Base-by-base conservation (phyloP, 2,888 invertebrate genomes). In the Aromia moschata region DNA sequence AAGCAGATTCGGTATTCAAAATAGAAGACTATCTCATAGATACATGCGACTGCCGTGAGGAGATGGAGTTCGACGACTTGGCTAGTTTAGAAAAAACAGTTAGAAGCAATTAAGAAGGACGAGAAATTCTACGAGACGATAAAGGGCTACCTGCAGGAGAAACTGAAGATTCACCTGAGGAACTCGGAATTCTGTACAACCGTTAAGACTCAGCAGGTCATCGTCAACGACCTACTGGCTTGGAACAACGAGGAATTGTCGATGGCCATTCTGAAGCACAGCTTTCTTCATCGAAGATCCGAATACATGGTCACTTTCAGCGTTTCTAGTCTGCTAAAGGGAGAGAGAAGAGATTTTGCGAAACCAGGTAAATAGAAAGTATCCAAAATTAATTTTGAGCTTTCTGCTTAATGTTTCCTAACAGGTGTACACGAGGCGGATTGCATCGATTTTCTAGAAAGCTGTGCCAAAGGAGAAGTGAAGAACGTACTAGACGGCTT, bases 191-290 rank as follows among this genome's bases (percentile, higher is more conserved):
- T 49, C 7, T 4, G 16, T 10, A n/a, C 44, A n/a, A 46, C n/a
- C 7, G 15, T 57, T 12, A 49, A 56, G 30, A 68, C 65, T 2
- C 68, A 69, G 41, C 73, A 72, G 59, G 60, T 78, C 10, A 18
- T 60, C 9, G 70, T 79, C 1, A 74, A 73, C 1, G 71, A 79
- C 52, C 43, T 81, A 9, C 52, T 79, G 20, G 76, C 80, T 1
- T 86, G 86, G 86, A 87, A 85, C 65, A 86, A 86, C 61, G 83
- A 81, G 51, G 67, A 75, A 30, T 65, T 75, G 1, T 73, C 77
- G 0, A 77, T 82, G 0, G 76, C 82, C 25, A 83, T 86, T 71
- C 80, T 86, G 79, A 81, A 81, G 57, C 84, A 85, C 65, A 78
- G 80, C 57, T 86, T 81, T 65, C 75, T 77, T 17, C 83, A 85